Evolutionary conservation across 2,888 invertebrate genomes (phyloP).

Genomic region (Ephialtes manifestator): DNA sequence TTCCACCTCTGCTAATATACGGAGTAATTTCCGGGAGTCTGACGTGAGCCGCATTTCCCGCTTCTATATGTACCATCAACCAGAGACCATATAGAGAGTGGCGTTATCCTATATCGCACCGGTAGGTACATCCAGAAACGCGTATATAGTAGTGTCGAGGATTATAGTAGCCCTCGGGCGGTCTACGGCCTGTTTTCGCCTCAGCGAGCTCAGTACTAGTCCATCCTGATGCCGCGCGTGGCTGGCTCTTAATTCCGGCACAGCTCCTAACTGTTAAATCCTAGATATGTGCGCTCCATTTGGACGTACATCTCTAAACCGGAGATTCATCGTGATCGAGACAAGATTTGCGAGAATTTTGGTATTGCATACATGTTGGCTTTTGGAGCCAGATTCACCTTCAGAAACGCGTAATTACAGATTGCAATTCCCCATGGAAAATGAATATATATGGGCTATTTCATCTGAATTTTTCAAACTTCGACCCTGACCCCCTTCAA

Average conservation of each 20-base stretch:
- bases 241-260: conserved; percentile 34
- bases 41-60: conserved; percentile 60
- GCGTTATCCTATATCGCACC: conserved; percentile 10
- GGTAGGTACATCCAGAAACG: conserved; percentile 38
- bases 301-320: conserved; percentile 49
- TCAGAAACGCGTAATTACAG: conserved; percentile 51
- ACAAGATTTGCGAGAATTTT: conserved; percentile 48
- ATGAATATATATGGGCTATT: too few species aligned
- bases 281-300: conserved; percentile 26
- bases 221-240: background rate
- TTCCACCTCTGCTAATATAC: conserved; percentile 68
- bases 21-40: conserved; percentile 70
- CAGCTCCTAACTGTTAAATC: conserved; percentile 13
- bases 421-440: conserved; percentile 41
- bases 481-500: too few species aligned
- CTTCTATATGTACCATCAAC: conserved; percentile 28
- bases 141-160: conserved; percentile 51
- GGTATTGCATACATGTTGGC: background rate
- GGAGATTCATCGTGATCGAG: conserved; percentile 59
- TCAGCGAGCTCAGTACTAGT: background rate
- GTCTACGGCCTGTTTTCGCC: conserved; percentile 44
- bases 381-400: background rate
- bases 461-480: too few species aligned
- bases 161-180: conserved; percentile 54
- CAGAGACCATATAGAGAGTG: conserved; percentile 36